Percentiles rank a stretch among this genome's conserved stretches.
Conservation (phyloP, 2,888 invertebrate genomes). For the Tenthredo mesomela region DNA sequence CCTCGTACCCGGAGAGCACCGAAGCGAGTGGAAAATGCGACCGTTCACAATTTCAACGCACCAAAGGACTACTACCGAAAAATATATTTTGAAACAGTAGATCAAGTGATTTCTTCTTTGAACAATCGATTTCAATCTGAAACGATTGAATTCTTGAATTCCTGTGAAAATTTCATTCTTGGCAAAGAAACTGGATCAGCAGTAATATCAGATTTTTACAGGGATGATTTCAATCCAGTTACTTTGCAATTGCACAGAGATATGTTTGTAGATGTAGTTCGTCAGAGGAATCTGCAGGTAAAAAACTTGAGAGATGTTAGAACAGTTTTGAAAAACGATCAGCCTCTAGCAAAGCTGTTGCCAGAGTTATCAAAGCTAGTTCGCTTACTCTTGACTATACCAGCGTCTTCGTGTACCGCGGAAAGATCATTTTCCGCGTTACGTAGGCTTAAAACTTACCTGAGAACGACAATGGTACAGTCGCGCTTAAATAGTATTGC, state of each 20-base stretch:
- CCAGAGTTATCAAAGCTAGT: constrained; percentile 50
- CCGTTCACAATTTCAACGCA: constrained; percentile 41
- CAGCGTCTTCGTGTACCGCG: constrained; percentile 56
- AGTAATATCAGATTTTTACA: constrained; percentile 30
- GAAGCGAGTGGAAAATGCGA: constrained; percentile 48
- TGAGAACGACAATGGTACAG: constrained; percentile 55
- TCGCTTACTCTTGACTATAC: constrained; percentile 51
- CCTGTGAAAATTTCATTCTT: constrained; percentile 47
- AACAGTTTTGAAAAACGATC: constrained; percentile 45
- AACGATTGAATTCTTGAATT: constrained; percentile 45
- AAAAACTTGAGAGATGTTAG: constrained; percentile 36
- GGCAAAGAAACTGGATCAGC: constrained; percentile 37
- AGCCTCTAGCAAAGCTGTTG: constrained; percentile 40
- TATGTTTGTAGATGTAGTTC: constrained; percentile 50
- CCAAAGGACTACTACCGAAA: constrained; percentile 48
- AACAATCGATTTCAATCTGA: constrained; percentile 47
- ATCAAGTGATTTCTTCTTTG: constrained; percentile 49
- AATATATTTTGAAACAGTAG: constrained; percentile 51
- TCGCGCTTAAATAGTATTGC: constrained; percentile 49
- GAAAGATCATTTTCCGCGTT: constrained; percentile 57
- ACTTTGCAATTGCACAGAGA: constrained; percentile 44
- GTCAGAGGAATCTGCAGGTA: constrained; percentile 40
- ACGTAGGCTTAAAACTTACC: constrained; percentile 55
- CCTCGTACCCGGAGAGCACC: constrained; percentile 43
- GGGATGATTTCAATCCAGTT: constrained; percentile 36